Evolutionary conservation across 2,888 invertebrate genomes (phyloP).

Genomic region (Agrotis clavis): DNA sequence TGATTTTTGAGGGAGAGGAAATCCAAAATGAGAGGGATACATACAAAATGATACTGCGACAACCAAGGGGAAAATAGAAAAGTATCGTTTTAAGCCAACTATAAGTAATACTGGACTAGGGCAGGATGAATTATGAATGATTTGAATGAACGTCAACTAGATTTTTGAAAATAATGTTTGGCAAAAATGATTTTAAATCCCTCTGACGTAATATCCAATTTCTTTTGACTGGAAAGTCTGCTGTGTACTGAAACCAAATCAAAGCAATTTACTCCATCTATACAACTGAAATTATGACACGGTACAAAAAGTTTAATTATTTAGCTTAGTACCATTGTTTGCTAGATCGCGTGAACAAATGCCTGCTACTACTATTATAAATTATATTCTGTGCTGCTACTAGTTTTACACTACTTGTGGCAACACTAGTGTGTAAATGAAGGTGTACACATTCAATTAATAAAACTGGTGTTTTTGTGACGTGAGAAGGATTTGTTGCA

Average conservation of each 20-base stretch:
- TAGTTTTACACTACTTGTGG: conserved; percentile 7
- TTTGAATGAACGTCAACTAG: too few relatives aligned
- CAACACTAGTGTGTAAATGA: conserved; percentile 7
- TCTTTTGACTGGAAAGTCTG: background rate
- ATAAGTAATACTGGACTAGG: too few relatives aligned
- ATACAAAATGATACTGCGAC: too few relatives aligned
- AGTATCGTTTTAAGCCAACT: too few relatives aligned
- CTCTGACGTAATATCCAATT: background rate
- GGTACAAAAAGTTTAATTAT: conserved; percentile 14
- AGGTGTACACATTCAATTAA: conserved; percentile 6
- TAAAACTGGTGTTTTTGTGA: background rate
- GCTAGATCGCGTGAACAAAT: conserved; percentile 40
- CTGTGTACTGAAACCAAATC: background rate
- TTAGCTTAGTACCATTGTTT: background rate
- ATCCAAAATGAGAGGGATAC: too few relatives aligned
- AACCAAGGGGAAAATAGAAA: too few relatives aligned
- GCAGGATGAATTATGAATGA: too few relatives aligned
- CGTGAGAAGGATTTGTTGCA: background rate
- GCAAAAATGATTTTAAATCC: background rate
- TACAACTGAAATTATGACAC: background rate
- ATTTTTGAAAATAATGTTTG: background rate
- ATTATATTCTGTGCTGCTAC: too few relatives aligned
- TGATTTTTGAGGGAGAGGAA: too few relatives aligned
- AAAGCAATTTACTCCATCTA: conserved; percentile 9
- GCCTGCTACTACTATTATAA: conserved; percentile 10